Evolutionary conservation across 1,140 invertebrate genomes (phyloP), one percentile per base, ranked within the genome.

Genomic region (Leucophenga varia): DNA sequence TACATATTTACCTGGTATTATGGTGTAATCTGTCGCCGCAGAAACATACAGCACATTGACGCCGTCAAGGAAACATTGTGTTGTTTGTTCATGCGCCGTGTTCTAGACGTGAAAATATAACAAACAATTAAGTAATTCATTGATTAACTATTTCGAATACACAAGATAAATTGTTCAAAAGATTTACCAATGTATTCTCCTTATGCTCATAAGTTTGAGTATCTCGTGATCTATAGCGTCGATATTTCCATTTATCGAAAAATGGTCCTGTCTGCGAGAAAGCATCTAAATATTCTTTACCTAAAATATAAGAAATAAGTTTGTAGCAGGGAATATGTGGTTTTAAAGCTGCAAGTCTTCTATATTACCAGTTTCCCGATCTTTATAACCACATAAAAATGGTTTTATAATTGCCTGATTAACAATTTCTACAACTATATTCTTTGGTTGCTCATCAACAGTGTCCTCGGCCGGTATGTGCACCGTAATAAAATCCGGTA

Each of bases 211-310:
- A 50, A 19, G 73, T 75, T 32, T 75, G 73, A 0, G 70, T 73
- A 35, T 75, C 72, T 61, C 71, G 45, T 39, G 61, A 36, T 55
- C 60, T 30, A 64, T 47, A 60, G 49, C 68, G 50, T 65, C 69
- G 32, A 49, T 52, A 31, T 47, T 75, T 71, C 18, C 43, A 43
- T 37, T 71, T 65, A 17, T 73, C 64, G 9, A 70, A 60, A 19
- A 61, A 59, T 1, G 83, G 82, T 10, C 79, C 80, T 9, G 84
- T 85, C 68, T 85, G 84, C 0, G 80, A 79, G 43, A 75, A 78
- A 14, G 80, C 82, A 59, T 85, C 80, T 36, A 81, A 64, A 59
- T 82, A 85, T 53, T 80, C 73, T 7, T 77, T 60, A 19, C 54
- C 58, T 32, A 14, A 25, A 5, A 25, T 25, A 25, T 25, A 25